phyloP scores from a whole-genome alignment of 2,888 invertebrate genomes.

The Myopa tessellatipennis region DNA sequence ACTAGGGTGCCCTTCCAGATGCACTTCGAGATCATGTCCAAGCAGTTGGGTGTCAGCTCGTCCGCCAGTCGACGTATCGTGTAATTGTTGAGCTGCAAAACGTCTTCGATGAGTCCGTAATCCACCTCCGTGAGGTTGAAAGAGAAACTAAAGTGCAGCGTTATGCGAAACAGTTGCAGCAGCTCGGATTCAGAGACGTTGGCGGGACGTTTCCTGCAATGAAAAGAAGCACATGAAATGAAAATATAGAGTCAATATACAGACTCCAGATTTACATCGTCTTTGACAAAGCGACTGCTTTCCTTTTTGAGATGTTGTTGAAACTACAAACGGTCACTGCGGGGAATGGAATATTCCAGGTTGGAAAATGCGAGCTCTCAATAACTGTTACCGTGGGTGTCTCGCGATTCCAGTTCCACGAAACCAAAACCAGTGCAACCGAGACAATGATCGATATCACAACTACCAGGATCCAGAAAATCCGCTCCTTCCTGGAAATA shows the following conservation, averaged over 20 bases:
- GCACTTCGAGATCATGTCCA: conserved; percentile 71
- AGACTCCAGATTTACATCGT: conserved; percentile 66
- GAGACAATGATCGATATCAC: conserved; percentile 71
- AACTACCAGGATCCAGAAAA: conserved; percentile 72
- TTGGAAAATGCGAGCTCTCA: conserved; percentile 71
- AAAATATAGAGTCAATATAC: too few relatives aligned
- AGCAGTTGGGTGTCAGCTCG: conserved; percentile 71
- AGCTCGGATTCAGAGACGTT: conserved; percentile 61
- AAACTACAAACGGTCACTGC: conserved; percentile 72
- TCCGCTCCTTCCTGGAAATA: conserved; percentile 71
- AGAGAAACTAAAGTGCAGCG: conserved; percentile 57
- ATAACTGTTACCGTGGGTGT: conserved; percentile 75
- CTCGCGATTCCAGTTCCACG: conserved; percentile 73
- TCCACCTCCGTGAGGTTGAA: conserved; percentile 52
- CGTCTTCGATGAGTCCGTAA: conserved; percentile 51
- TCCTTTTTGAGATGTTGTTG: conserved; percentile 70
- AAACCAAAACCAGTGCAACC: conserved; percentile 71
- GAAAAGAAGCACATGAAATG: neutral
- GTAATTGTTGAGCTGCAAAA: conserved; percentile 59
- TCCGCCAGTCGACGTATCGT: conserved; percentile 53
- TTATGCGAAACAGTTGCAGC: conserved; percentile 56
- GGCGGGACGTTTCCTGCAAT: conserved; percentile 56
- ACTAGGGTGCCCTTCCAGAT: conserved; percentile 74
- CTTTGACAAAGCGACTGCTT: conserved; percentile 62
- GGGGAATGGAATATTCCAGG: conserved; percentile 73